These are phyloP conservation scores for Arizona elegans DNA, from an alignment of 2,113 vertebrate genomes.

Conservation along the genomic window DNA sequence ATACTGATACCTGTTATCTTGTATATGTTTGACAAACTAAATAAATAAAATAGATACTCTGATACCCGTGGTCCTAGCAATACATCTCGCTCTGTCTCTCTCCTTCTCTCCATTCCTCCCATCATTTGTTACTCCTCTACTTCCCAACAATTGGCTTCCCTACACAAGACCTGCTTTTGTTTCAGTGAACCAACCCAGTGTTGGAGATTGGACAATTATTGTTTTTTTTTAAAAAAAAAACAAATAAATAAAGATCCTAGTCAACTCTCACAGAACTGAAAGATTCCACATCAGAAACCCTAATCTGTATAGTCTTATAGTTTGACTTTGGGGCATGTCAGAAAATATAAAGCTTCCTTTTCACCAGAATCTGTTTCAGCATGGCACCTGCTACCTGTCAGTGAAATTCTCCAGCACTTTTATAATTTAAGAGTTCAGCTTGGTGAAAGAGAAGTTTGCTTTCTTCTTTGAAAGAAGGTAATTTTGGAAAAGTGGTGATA, in stretches of 20 bases:
- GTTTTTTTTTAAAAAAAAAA: neutral
- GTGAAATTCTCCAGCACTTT: neutral
- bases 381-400: neutral
- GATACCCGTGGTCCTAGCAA: neutral
- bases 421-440: neutral
- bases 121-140: neutral
- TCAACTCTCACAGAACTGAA: neutral
- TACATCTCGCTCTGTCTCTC: neutral
- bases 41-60: neutral
- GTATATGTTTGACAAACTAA: too few species aligned
- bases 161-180: neutral
- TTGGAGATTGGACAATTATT: neutral
- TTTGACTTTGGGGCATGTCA: neutral
- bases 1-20: too few species aligned
- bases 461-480: neutral
- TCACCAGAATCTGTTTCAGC: neutral
- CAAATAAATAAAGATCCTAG: neutral
- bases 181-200: neutral
- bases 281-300: neutral
- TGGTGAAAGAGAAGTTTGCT: neutral
- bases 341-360: neutral
- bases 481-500: neutral
- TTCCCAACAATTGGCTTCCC: neutral
- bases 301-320: neutral
- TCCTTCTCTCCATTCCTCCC: neutral